A percentile compares a stretch with the other conserved stretches of the same genome.
Conservation (phyloP, 2,797 vertebrate species). For the Manis javanica region DNA sequence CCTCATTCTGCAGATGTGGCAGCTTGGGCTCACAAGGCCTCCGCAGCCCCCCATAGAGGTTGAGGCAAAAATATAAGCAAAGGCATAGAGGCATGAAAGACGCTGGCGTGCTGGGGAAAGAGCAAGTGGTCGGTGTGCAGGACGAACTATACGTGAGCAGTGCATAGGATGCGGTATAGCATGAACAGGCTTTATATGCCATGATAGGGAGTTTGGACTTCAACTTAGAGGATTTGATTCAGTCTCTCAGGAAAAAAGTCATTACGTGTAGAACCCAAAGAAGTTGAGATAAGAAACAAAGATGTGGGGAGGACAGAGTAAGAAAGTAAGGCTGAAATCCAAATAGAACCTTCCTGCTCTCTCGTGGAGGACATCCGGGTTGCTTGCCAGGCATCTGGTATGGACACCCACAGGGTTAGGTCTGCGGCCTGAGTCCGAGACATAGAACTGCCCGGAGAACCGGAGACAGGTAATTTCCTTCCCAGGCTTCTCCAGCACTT, state of each 20-base stretch:
- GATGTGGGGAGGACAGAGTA: background rate
- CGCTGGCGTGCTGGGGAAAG: background rate
- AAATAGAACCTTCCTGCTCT: background rate
- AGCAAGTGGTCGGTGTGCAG: background rate
- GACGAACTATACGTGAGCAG: too few species aligned
- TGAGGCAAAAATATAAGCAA: background rate
- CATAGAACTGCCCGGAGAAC: background rate
- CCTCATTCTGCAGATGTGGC: background rate
- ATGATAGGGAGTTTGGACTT: background rate
- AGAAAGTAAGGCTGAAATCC: background rate
- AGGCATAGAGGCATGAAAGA: background rate
- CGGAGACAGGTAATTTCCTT: background rate
- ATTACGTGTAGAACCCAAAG: background rate
- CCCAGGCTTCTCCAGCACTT: background rate
- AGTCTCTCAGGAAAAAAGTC: background rate
- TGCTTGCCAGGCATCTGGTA: background rate
- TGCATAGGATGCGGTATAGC: background rate
- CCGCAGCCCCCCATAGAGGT: rapidly evolving
- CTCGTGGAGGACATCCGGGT: background rate
- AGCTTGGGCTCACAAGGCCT: background rate
- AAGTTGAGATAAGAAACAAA: background rate
- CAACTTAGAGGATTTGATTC: background rate
- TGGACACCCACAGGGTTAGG: too few species aligned
- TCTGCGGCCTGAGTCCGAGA: background rate
- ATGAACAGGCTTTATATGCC: background rate